Percentiles rank a stretch among this genome's conserved stretches.
Conservation (phyloP, 2,113 vertebrate species). For the Hemichromis elongatus region DNA sequence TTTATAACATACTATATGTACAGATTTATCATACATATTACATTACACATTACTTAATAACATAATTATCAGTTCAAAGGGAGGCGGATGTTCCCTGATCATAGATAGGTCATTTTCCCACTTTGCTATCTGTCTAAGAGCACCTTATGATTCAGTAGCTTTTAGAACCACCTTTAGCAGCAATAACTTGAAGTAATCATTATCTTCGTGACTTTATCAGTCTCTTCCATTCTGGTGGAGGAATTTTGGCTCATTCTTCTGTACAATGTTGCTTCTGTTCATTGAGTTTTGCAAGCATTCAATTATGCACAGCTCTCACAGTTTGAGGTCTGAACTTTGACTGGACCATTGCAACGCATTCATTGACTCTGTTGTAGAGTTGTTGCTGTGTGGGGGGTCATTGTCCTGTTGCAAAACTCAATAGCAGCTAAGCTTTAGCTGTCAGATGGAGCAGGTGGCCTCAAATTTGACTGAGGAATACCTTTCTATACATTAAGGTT, state of each 20-base stretch:
- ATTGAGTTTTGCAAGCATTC: neutral
- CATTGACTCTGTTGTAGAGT: neutral
- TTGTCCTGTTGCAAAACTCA: too few species aligned
- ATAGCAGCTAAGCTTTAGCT: too few species aligned
- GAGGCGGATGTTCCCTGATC: neutral
- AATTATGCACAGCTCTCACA: neutral
- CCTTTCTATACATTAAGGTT: too few species aligned
- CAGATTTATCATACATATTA: neutral
- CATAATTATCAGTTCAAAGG: neutral
- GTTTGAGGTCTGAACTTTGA: neutral
- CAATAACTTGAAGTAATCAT: neutral
- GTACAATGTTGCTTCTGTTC: fast-evolving
- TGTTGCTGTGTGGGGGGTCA: too few species aligned
- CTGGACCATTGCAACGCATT: neutral
- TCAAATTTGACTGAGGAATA: too few species aligned
- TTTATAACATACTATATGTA: neutral
- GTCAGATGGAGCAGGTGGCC: too few species aligned
- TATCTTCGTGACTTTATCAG: neutral
- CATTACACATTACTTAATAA: neutral
- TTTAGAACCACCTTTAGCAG: neutral
- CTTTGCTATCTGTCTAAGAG: neutral
- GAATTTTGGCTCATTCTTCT: neutral
- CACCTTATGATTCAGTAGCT: neutral
- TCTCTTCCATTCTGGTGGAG: neutral
- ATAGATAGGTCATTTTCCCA: neutral